These are phyloP conservation scores for Metallyticus violacea DNA, from an alignment of 2,888 invertebrate genomes.

Conservation along the genomic window DNA sequence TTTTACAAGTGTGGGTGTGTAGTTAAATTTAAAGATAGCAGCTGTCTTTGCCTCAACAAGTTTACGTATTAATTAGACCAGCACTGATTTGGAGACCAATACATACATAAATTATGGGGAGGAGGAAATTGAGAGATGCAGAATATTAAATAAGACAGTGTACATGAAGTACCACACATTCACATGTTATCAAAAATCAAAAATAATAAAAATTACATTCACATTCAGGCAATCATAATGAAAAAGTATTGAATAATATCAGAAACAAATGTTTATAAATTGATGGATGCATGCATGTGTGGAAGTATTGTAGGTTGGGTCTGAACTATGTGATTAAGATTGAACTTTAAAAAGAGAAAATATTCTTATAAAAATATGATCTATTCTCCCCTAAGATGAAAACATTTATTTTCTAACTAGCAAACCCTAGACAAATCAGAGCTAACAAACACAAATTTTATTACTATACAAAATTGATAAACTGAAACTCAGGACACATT, in stretches of 20 bases:
- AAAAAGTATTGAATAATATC: background rate
- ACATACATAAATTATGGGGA: too few relatives aligned
- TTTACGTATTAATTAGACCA: too few relatives aligned
- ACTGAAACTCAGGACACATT: too few relatives aligned
- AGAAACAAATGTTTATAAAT: background rate
- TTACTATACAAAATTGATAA: background rate
- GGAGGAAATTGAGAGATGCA: too few relatives aligned
- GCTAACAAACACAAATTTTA: background rate
- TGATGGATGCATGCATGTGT: background rate
- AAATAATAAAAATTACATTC: background rate
- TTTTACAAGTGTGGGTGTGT: too few relatives aligned
- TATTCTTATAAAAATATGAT: background rate
- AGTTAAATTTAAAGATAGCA: too few relatives aligned
- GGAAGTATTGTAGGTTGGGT: background rate
- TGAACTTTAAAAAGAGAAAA: background rate
- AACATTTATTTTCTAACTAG: background rate
- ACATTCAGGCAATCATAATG: background rate
- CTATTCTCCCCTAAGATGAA: background rate
- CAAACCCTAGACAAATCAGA: background rate
- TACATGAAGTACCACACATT: background rate
- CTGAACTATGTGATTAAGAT: background rate
- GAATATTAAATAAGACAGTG: too few relatives aligned
- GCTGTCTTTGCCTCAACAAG: too few relatives aligned
- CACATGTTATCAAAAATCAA: background rate
- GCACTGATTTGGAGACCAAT: too few relatives aligned